Evolutionary conservation across 1,140 invertebrate genomes (phyloP), one percentile per base, ranked within the genome.

Genomic region (Penaeus chinensis): DNA sequence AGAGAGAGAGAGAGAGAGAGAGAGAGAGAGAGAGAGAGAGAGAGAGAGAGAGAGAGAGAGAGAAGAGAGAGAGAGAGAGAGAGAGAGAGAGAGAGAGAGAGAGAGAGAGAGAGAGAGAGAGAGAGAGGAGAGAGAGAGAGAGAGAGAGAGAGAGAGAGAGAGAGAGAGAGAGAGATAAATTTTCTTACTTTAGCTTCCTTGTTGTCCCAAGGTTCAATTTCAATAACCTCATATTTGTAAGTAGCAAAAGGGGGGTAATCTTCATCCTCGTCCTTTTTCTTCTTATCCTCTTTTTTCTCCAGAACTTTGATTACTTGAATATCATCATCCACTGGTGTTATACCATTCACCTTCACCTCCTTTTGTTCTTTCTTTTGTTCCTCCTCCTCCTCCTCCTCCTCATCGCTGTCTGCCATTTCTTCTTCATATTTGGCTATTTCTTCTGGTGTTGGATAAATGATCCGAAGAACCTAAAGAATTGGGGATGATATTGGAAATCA

Each of bases 191-290:
- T 71, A 47, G 20, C 71, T 61, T 84, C 78, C 82, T 82, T 88
- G 19, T 88, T 80, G 60, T 88, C 84, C 86, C 87, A 89, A 0
- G 90, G 82, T 94, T 94, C 94, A 90, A 94, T 92, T 91, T 95
- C 95, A 91, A 95, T 94, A 13, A 96, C 94, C 92, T 96, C 95
- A 91, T 96, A 96, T 88, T 94, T 94, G 92, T 95, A 96, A 85
- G 95, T 92, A 83, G 91, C 91, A 81, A 94, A 93, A 11, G 94
- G 93, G 60, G 95, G 93, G 54, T 89, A 77, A 18, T 87, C 82
- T 18, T 47, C 91, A 89, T 90, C 90, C 91, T 85, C 78, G 16
- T 82, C 77, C 71, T 88, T 60, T 90, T 90, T 80, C 89, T 90
- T 22, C 89, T 85, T 61, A 16, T 76, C 76, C 74, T 61, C 27